phyloP scores from a whole-genome alignment of 2,888 invertebrate species.

The Ornithoptera priamus region DNA sequence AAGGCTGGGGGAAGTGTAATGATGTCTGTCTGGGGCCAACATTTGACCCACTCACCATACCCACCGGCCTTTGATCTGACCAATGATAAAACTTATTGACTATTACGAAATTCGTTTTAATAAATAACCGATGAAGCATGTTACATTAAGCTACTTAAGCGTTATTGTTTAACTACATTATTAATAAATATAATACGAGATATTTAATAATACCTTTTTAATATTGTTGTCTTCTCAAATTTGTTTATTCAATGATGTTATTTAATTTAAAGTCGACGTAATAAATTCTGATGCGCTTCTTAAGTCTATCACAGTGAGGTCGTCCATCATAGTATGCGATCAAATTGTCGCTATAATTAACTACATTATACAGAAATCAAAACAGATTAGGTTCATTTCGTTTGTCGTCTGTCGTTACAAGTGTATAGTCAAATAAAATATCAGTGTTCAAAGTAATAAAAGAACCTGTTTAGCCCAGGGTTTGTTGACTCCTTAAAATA shows the following conservation, averaged over 20 bases:
- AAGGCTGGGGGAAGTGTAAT: slow-evolving; percentile 53
- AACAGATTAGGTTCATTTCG: slow-evolving; percentile 35
- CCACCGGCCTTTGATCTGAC: slow-evolving; percentile 7
- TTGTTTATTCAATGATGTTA: neutral
- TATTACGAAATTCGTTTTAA: slow-evolving; percentile 9
- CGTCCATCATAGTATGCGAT: slow-evolving; percentile 3
- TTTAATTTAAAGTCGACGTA: neutral
- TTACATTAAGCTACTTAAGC: neutral
- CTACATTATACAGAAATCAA: slow-evolving; percentile 31
- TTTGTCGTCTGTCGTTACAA: slow-evolving; percentile 37
- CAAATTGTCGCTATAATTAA: slow-evolving; percentile 20
- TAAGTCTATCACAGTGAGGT: neutral
- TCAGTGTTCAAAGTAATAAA: slow-evolving; percentile 71
- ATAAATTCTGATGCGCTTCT: neutral
- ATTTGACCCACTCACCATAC: slow-evolving; percentile 62
- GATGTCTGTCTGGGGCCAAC: slow-evolving; percentile 51
- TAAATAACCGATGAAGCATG: neutral
- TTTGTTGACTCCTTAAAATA: slow-evolving; percentile 75
- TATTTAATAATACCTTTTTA: too few species aligned
- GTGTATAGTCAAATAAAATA: slow-evolving; percentile 61
- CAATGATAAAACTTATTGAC: slow-evolving; percentile 2
- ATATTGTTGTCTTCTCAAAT: too few species aligned
- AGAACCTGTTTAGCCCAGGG: slow-evolving; percentile 65
- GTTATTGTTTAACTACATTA: too few species aligned
- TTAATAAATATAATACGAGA: too few species aligned